A percentile compares a stretch with the other conserved stretches of the same genome.
phyloP scores from a whole-genome alignment of 35 echinoderm and acorn worm species.

The Chiridota heheva region DNA sequence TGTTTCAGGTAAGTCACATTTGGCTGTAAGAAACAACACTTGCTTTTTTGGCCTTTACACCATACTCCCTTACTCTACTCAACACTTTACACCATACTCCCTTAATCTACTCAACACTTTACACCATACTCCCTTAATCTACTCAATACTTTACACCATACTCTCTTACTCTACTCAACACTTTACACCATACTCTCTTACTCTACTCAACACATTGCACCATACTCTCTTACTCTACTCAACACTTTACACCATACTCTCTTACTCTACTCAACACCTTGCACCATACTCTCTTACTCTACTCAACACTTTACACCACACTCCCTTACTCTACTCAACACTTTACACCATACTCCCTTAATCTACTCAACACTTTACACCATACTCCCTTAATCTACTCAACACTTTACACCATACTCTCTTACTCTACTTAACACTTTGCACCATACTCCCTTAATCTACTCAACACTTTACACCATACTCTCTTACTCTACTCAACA shows the following conservation, averaged over 20 bases:
- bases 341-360: not conserved
- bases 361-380: slow-evolving; percentile 5
- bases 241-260: slow-evolving; percentile 7
- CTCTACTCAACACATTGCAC: no score
- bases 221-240: no score
- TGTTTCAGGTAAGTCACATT: slow-evolving; percentile 56
- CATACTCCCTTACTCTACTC: slow-evolving; percentile 28
- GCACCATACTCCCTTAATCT: no score
- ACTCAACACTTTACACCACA: slow-evolving; percentile 9
- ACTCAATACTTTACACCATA: slow-evolving; percentile 4
- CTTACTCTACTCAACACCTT: not conserved
- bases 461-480: slow-evolving; percentile 9
- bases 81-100: no score
- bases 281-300: no score
- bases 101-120: slow-evolving; percentile 32
- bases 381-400: not conserved
- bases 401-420: slow-evolving; percentile 7
- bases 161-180: not conserved
- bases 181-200: not conserved
- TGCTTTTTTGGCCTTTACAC: slow-evolving; percentile 21
- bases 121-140: not conserved
- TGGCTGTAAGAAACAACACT: slow-evolving; percentile 46
- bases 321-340: not conserved
- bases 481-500: not conserved
- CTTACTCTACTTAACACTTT: not conserved